Evolutionary conservation across 2,797 vertebrate species (phyloP).

Genomic region (Smutsia gigantea): DNA sequence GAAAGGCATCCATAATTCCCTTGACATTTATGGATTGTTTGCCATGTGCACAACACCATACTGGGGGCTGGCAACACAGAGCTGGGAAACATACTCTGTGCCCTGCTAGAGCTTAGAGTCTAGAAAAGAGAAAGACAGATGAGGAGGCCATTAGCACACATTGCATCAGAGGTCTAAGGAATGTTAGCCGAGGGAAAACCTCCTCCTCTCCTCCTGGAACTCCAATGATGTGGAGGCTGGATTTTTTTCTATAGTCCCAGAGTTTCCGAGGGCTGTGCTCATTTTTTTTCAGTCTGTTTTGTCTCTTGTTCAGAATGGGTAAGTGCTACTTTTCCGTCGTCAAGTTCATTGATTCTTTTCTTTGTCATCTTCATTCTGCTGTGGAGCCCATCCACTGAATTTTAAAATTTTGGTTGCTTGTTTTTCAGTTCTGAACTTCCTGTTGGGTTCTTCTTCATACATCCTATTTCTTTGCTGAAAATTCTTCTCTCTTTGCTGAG

Average conservation of each 20-base stretch:
- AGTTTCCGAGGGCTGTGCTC: neutral
- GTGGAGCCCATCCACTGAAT: neutral
- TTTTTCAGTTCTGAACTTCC: conserved; percentile 49
- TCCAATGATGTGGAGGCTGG: neutral
- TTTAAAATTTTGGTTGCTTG: conserved; percentile 14
- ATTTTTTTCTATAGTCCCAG: neutral
- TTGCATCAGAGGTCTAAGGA: neutral
- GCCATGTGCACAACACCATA: neutral
- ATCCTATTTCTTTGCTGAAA: neutral
- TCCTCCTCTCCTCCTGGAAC: neutral
- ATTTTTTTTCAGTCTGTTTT: neutral
- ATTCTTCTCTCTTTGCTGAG: neutral
- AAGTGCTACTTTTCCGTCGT: neutral
- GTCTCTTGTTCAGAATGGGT: neutral
- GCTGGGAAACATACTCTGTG: neutral
- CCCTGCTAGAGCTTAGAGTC: neutral
- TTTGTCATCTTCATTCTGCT: neutral
- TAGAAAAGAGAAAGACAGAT: neutral
- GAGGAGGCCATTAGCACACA: no score
- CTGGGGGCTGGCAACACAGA: neutral
- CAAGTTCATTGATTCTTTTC: neutral
- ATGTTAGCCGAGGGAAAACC: neutral
- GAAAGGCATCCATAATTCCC: neutral
- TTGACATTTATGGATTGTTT: neutral
- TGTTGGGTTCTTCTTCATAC: neutral